A percentile compares a stretch with the other conserved stretches of the same genome.
phyloP scores from a whole-genome alignment of 2,888 invertebrate genomes.

The Pollenia griseotomentosa region DNA sequence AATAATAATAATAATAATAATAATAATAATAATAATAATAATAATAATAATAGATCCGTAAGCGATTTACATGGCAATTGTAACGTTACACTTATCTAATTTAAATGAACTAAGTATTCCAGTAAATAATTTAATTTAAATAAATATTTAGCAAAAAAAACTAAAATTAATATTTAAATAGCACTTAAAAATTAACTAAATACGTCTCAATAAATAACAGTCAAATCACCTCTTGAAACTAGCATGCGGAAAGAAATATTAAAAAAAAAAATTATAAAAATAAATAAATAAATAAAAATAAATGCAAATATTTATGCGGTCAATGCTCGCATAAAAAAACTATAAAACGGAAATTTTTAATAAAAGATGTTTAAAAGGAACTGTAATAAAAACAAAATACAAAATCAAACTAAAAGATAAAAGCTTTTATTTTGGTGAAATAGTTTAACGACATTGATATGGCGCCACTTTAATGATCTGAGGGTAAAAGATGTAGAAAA shows the following conservation, averaged over 20 bases:
- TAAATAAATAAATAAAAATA: background rate
- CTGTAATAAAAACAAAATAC: background rate
- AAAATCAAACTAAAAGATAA: background rate
- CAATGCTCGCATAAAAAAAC: constrained; percentile 38
- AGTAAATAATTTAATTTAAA: background rate
- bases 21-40: too few species aligned
- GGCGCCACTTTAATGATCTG: constrained; percentile 29
- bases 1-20: background rate
- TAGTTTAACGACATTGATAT: constrained; percentile 45
- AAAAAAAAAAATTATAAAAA: too few species aligned
- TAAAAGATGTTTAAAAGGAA: background rate
- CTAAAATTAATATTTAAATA: constrained; percentile 40
- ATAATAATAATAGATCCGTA: too few species aligned
- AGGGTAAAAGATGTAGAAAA: background rate
- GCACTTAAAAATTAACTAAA: constrained; percentile 25
- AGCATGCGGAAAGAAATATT: background rate
- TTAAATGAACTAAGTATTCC: background rate
- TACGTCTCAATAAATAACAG: background rate
- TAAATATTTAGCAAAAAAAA: constrained; percentile 5
- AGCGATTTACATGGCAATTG: too few species aligned
- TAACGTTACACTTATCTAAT: too few species aligned
- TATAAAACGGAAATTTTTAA: constrained; percentile 4
- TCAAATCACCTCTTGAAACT: constrained; percentile 3
- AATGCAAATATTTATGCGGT: constrained; percentile 47
- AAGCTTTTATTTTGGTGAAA: background rate